Evolutionary conservation across 1,140 invertebrate species (phyloP).

Genomic region (Papilio aristodemus): DNA sequence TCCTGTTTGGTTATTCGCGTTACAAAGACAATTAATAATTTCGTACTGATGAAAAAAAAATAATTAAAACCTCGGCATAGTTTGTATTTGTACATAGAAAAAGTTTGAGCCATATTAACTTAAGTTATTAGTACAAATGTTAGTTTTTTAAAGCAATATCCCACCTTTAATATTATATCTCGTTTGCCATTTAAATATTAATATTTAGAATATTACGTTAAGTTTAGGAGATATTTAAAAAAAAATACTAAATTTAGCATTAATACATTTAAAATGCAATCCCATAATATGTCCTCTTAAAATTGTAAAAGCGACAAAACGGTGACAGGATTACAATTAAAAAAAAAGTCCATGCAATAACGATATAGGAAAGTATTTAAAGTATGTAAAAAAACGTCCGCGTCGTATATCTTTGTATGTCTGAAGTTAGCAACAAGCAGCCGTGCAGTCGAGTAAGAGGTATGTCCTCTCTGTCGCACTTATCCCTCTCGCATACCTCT

Average conservation of each 20-base stretch:
- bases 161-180: conserved; percentile 46
- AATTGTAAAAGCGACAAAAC: too few relatives aligned
- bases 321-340: neutral
- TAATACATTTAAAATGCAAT: too few relatives aligned
- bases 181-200: conserved; percentile 29
- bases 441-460: too few relatives aligned
- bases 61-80: conserved; percentile 16
- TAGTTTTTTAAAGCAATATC: conserved; percentile 45
- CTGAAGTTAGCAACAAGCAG: too few relatives aligned
- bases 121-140: conserved; percentile 54
- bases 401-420: too few relatives aligned
- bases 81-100: conserved; percentile 50
- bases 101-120: conserved; percentile 51
- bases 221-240: conserved; percentile 38
- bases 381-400: too few relatives aligned
- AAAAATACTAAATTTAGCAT: conserved; percentile 4
- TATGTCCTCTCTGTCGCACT: too few relatives aligned
- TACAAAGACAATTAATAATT: too few relatives aligned
- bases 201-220: conserved; percentile 31
- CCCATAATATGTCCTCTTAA: neutral
- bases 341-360: neutral
- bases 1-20: neutral
- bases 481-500: too few relatives aligned
- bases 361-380: neutral
- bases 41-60: conserved; percentile 31